Evolutionary conservation across 92 coral and sea anemone genomes (phyloP).

Genomic region (Zoanthus sansibaricus): DNA sequence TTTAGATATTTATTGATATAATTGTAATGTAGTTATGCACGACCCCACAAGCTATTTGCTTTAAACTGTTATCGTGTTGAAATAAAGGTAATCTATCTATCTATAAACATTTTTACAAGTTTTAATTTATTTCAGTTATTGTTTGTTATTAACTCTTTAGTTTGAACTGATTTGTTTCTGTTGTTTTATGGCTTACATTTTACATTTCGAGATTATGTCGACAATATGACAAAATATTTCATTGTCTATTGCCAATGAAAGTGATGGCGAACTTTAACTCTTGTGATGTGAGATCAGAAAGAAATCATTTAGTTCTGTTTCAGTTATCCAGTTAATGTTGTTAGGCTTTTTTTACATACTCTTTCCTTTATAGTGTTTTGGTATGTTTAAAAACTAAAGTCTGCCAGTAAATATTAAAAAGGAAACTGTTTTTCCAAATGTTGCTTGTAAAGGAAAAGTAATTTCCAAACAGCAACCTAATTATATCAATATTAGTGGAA

Average conservation of each 20-base stretch:
- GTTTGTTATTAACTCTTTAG: not conserved
- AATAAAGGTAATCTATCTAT: too few species aligned
- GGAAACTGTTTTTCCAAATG: conserved; percentile 1
- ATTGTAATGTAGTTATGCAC: too few species aligned
- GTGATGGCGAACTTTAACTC: not conserved
- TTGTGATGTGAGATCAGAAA: not conserved
- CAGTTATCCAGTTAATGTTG: not conserved
- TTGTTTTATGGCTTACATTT: not conserved
- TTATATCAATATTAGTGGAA: not conserved
- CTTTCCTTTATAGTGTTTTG: not conserved
- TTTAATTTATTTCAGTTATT: not conserved
- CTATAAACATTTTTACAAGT: not conserved
- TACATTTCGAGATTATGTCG: not conserved
- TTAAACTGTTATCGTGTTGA: too few species aligned
- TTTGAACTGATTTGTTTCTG: not conserved
- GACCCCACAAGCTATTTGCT: too few species aligned
- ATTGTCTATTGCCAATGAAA: not conserved
- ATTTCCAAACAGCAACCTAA: not conserved
- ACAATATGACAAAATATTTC: not conserved
- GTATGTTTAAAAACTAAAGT: not conserved
- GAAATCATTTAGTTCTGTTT: not conserved
- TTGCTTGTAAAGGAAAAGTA: conserved; percentile 2
- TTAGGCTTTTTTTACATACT: not conserved
- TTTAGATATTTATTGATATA: too few species aligned
- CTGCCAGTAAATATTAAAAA: not conserved